phyloP scores from a whole-genome alignment of 2,113 vertebrate species.

The Pseudorhombus dupliciocellatus region DNA sequence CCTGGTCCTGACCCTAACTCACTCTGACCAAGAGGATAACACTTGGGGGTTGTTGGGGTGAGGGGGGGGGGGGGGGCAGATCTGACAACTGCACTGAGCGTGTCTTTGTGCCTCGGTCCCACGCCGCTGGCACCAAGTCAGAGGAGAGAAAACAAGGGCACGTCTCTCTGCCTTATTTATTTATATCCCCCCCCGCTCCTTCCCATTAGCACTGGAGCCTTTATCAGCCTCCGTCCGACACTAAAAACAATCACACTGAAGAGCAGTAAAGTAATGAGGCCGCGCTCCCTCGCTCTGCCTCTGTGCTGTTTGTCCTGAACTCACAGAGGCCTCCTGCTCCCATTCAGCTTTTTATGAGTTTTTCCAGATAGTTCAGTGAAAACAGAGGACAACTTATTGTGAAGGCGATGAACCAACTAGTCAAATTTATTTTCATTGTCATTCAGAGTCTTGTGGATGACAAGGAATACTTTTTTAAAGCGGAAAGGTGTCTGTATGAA shows the following conservation, averaged over 20 bases:
- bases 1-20: too few species aligned
- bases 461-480: not conserved
- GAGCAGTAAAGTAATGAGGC: conserved; percentile 38
- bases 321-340: conserved; percentile 51
- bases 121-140: conserved; percentile 72
- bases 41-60: conserved; percentile 28
- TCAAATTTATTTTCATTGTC: conserved; percentile 1
- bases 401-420: conserved; percentile 15
- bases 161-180: conserved; percentile 66
- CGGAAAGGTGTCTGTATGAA: not conserved
- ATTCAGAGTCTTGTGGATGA: not conserved
- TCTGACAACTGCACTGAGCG: conserved; percentile 67
- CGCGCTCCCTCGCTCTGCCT: conserved; percentile 4
- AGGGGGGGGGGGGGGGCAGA: conserved; percentile 46
- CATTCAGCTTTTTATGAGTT: conserved; percentile 64
- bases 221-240: conserved; percentile 53
- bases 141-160: conserved; percentile 74
- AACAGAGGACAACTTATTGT: conserved; percentile 22
- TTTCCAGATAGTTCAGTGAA: conserved; percentile 63
- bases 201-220: conserved; percentile 54
- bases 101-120: conserved; percentile 75
- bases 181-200: conserved; percentile 46
- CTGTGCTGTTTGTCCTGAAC: conserved; percentile 50
- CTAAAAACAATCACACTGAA: conserved; percentile 59
- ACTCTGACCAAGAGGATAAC: too few species aligned